Base-by-base conservation (phyloP, 2,888 invertebrate genomes). In the Coenonympha glycerion region DNA sequence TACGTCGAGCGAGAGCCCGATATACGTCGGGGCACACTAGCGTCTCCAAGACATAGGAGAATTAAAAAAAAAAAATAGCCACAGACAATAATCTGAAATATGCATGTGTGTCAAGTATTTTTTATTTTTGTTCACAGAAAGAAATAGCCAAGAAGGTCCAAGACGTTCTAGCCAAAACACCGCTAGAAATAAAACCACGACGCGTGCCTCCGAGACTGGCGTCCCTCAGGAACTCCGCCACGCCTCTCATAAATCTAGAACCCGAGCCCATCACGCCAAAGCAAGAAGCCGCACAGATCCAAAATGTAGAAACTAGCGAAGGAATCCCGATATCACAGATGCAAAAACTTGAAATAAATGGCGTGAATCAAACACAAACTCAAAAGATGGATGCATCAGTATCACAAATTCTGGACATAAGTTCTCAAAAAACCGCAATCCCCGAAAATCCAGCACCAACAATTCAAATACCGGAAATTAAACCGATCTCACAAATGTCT, bases 91-190 rank as follows among this genome's bases (percentile, higher is more conserved):
- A n/a, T n/a, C n/a, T n/a, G n/a, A n/a, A n/a, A n/a, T n/a, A n/a
- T n/a, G n/a, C n/a, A n/a, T n/a, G n/a, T n/a, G n/a, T n/a, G n/a
- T n/a, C n/a, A n/a, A n/a, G n/a, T n/a, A n/a, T n/a, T n/a, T n/a
- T n/a, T n/a, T n/a, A n/a, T n/a, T 47, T 26, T 30, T 28, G 31
- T 61, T 79, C 77, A 57, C 86, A 93, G 90, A 91, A 92, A 48
- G 92, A 92, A 73, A 92, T 97, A 40, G 88, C 89, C 21, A 88
- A 90, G 46, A 92, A 93, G 79, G 92, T 96, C 8, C 85, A 91
- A 55, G 89, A 89, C 40, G 92, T 94, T 1, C 78, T 95, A 33
- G 89, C 90, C 19, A 90, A 92, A 58, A 94, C 93, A 0, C 97
- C 97, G 0, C 79, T 95, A 1, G 89, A 90, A 55, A 81, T 87